Conservation (phyloP, 2,888 invertebrate species). For the Coronaproctus castanopsis region DNA sequence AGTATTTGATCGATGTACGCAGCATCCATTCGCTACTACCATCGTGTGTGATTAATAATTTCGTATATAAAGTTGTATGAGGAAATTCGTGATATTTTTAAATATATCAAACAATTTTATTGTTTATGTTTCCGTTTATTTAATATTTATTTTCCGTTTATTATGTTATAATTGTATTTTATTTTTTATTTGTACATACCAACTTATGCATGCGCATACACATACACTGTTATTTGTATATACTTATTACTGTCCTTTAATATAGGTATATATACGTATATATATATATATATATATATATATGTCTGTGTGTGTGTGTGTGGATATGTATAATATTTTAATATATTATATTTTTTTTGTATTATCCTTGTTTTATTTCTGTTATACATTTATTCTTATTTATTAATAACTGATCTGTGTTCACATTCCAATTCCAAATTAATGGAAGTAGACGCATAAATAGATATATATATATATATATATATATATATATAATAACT, state of each 20-base stretch:
- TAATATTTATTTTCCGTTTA: too few relatives aligned
- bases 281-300: not conserved
- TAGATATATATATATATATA: too few relatives aligned
- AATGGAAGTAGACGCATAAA: too few relatives aligned
- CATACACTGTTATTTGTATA: not conserved
- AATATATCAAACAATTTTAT: too few relatives aligned
- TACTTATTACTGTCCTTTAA: not conserved
- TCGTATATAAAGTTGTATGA: too few relatives aligned
- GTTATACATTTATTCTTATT: not conserved
- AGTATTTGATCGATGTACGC: too few relatives aligned
- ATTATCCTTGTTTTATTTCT: not conserved
- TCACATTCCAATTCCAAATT: not conserved
- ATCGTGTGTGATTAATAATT: too few relatives aligned
- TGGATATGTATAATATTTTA: not conserved
- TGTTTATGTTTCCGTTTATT: too few relatives aligned
- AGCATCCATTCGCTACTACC: too few relatives aligned
- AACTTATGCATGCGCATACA: not conserved
- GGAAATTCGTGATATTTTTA: too few relatives aligned
- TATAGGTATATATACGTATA: not conserved
- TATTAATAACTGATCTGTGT: not conserved
- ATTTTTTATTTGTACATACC: not conserved
- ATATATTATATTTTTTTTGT: not conserved
- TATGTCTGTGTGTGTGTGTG: not conserved
- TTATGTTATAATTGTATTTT: too few relatives aligned
- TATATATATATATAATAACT: too few relatives aligned